phyloP scores from a whole-genome alignment of 1,140 invertebrate genomes.

The Pachypeltis micranthus region DNA sequence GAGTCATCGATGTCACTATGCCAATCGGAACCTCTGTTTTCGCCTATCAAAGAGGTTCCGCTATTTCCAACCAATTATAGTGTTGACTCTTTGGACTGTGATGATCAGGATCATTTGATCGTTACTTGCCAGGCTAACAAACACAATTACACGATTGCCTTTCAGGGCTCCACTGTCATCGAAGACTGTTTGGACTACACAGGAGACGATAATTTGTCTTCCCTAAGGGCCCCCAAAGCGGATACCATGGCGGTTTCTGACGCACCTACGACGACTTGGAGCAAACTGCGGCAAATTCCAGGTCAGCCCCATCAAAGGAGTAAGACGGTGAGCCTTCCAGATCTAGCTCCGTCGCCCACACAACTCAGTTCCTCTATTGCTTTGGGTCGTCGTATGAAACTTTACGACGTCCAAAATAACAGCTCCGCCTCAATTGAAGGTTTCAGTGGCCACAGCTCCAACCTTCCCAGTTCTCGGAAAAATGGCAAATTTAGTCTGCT shows the following conservation, averaged over 20 bases:
- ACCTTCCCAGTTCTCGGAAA: slow-evolving; percentile 36
- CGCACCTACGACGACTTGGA: slow-evolving; percentile 68
- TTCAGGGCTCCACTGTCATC: slow-evolving; percentile 75
- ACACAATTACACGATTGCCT: slow-evolving; percentile 88
- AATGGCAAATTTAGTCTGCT: slow-evolving; percentile 62
- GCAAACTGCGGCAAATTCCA: slow-evolving; percentile 46
- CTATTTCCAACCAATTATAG: slow-evolving; percentile 63
- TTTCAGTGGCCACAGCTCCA: slow-evolving; percentile 32
- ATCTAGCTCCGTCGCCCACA: slow-evolving; percentile 44
- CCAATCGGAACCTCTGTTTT: slow-evolving; percentile 79
- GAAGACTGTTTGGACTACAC: slow-evolving; percentile 41
- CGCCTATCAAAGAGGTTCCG: slow-evolving; percentile 71
- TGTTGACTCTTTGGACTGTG: slow-evolving; percentile 81
- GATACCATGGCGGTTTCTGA: slow-evolving; percentile 71
- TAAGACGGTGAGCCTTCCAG: slow-evolving; percentile 44
- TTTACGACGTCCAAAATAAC: slow-evolving; percentile 46
- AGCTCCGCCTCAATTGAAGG: slow-evolving; percentile 38
- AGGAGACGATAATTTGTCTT: slow-evolving; percentile 5
- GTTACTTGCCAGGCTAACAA: slow-evolving; percentile 78
- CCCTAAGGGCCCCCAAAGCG: neutral
- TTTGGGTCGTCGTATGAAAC: slow-evolving; percentile 40
- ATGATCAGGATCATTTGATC: slow-evolving; percentile 71
- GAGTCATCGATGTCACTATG: slow-evolving; percentile 75
- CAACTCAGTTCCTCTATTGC: slow-evolving; percentile 21
- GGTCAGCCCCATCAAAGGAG: slow-evolving; percentile 8